These are phyloP conservation scores for Yasuhikotakia modesta DNA, from an alignment of 2,797 vertebrate genomes.

Conservation along the genomic window DNA sequence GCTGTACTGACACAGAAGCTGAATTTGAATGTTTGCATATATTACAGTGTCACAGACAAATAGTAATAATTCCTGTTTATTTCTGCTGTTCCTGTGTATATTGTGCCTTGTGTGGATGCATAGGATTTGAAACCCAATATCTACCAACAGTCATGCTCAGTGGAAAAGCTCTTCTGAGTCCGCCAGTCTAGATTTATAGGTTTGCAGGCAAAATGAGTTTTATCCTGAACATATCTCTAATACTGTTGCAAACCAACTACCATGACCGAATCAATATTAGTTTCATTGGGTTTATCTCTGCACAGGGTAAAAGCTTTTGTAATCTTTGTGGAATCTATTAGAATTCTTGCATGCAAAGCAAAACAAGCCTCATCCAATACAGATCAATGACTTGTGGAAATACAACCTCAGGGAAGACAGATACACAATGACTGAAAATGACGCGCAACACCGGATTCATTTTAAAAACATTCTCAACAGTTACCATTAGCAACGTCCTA, in stretches of 20 bases:
- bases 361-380: constrained; percentile 27
- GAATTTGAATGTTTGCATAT: not conserved
- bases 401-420: too few relatives aligned
- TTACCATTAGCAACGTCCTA: constrained; percentile 53
- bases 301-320: constrained; percentile 16
- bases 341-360: constrained; percentile 1
- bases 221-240: constrained; percentile 30
- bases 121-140: not conserved
- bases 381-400: constrained; percentile 44
- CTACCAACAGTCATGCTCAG: not conserved
- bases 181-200: constrained; percentile 19
- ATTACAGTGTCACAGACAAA: not conserved
- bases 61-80: not conserved
- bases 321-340: constrained; percentile 37
- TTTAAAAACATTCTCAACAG: constrained; percentile 40
- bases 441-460: constrained; percentile 29
- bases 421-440: constrained; percentile 33
- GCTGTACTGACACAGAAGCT: too few relatives aligned
- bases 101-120: not conserved
- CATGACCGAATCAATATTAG: constrained; percentile 17
- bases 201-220: constrained; percentile 30
- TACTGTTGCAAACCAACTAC: not conserved
- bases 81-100: not conserved
- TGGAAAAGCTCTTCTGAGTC: constrained; percentile 3
- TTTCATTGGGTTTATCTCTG: constrained; percentile 17